These are phyloP conservation scores for Aramus guarauna DNA, from an alignment of 2,113 vertebrate species.

Conservation along the genomic window DNA sequence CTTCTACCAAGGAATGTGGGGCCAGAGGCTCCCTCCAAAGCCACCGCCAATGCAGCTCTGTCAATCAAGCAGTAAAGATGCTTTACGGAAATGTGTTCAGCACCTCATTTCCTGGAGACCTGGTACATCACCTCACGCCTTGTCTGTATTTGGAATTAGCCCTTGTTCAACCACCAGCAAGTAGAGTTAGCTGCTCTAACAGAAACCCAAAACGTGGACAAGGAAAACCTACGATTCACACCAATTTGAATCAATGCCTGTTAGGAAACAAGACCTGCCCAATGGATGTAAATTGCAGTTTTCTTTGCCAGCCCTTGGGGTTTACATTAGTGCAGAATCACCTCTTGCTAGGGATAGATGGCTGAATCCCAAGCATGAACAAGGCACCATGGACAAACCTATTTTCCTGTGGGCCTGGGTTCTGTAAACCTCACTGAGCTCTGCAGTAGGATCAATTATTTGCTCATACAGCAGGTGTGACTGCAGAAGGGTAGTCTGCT, in stretches of 20 bases:
- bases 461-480: neutral
- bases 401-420: conserved; percentile 38
- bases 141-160: conserved; percentile 15
- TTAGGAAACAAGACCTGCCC: neutral
- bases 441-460: conserved; percentile 1
- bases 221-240: conserved; percentile 15
- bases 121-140: neutral
- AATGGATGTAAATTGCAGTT: neutral
- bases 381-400: conserved; percentile 32
- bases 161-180: conserved; percentile 19
- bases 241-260: neutral
- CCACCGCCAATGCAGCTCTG: conserved; percentile 36
- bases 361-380: conserved; percentile 41
- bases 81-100: neutral
- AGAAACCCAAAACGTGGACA: neutral
- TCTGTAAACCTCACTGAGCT: conserved; percentile 61
- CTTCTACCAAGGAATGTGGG: conserved; percentile 27
- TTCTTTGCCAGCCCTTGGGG: neutral
- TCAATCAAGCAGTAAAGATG: conserved; percentile 29
- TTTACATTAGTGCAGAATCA: conserved; percentile 18
- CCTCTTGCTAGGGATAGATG: neutral
- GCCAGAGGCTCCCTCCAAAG: conserved; percentile 53
- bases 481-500: conserved; percentile 26
- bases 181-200: neutral
- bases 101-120: conserved; percentile 12